Evolutionary conservation across 2,888 invertebrate species (phyloP).

Genomic region (Microchrysa polita): DNA sequence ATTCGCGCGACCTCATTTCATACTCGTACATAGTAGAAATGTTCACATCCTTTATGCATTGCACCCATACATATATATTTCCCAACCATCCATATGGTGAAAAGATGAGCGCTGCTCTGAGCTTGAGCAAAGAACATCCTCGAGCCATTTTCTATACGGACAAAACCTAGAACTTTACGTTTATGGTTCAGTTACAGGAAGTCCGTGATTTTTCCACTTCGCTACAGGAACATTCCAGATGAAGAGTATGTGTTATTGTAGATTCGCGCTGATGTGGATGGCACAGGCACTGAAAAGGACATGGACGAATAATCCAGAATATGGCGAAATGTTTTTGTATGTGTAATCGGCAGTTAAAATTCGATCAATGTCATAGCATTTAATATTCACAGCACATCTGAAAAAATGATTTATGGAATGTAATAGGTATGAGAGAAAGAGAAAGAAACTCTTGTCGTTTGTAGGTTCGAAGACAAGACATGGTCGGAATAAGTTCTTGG

Average conservation of each 20-base stretch:
- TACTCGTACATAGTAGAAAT: no score
- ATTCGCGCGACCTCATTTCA: neutral
- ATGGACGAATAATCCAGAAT: neutral
- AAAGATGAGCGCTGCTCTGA: neutral
- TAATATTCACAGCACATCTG: constrained; percentile 36
- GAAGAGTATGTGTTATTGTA: no score
- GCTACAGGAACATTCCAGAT: neutral
- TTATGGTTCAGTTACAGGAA: neutral
- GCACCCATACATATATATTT: no score
- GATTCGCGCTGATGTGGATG: no score
- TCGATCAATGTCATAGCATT: constrained; percentile 41
- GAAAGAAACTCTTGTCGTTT: neutral
- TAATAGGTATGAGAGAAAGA: neutral
- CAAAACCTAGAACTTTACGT: neutral
- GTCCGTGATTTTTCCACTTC: neutral
- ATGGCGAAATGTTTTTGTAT: neutral
- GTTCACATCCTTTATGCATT: neutral
- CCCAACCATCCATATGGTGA: no score
- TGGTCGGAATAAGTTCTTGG: no score
- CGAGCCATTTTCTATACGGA: neutral
- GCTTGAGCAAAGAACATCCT: neutral
- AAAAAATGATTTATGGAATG: constrained; percentile 27
- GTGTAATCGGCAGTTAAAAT: constrained; percentile 37
- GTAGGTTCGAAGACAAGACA: no score
- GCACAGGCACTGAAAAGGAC: neutral